Evolutionary conservation across 2,113 vertebrate species (phyloP), one percentile per base, ranked within the genome.

Genomic region (Pteropus alecto): DNA sequence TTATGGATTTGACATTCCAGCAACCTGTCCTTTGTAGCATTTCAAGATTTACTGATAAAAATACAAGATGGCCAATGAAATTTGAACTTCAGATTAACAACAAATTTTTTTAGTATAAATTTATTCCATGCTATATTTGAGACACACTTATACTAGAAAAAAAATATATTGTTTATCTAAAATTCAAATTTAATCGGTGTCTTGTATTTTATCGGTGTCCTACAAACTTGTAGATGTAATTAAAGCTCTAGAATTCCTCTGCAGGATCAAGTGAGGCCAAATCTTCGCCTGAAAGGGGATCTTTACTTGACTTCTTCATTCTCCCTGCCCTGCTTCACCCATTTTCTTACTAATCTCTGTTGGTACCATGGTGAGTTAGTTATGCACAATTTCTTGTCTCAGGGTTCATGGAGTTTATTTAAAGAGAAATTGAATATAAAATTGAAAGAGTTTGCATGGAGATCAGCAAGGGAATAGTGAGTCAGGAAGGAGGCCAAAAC

Each of bases 241-340:
- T 77, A 65, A 68, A 48, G 77, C 60, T 93, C 8, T 10, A 38
- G 13, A 22, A 3, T 22, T 86, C 21, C 22, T 35, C 21, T 84
- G 35, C 48, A 12, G 38, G 14, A 58, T 21, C 6, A 73, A 4
- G 5, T 61, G 41, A 78, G 21, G 28, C 38, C 26, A 67, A 28
- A 43, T 65, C 26, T 81, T 14, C 46, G 26, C 14, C 3, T 54
- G 8, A 88, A 51, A 74, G 8, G 13, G 3, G 48, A 43, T 10
- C 2, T 2, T 65, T 78, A 13, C 10, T 33, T 35, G 19, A 35
- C 61, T 26, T 43, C 16, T 76, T 58, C 68, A 7, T 33, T 41
- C 70, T 43, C 21, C 26, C 58, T 13, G 1, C 9, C 1, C 21
- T n/a, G 1, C 16, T 18, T 35, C 33, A 1, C 6, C 22, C 2